Conservation (phyloP, 2,888 invertebrate species). For the Lamellibrachia columna region DNA sequence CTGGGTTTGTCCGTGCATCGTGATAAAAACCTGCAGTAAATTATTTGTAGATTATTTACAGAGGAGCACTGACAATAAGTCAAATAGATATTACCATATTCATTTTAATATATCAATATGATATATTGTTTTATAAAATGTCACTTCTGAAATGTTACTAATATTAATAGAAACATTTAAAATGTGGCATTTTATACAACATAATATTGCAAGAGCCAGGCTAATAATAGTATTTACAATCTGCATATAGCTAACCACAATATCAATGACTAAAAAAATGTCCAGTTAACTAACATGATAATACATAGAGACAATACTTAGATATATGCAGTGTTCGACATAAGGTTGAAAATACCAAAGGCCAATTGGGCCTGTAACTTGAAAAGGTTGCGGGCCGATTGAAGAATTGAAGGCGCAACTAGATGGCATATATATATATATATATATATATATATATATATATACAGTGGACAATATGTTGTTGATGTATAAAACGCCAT, state of each 20-base stretch:
- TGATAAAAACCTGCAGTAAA: constrained; percentile 51
- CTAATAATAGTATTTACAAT: background rate
- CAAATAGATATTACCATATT: background rate
- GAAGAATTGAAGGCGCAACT: too few relatives aligned
- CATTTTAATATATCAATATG: background rate
- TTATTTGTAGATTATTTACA: background rate
- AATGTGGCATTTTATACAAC: background rate
- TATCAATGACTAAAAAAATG: background rate
- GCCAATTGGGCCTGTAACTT: too few relatives aligned
- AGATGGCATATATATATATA: too few relatives aligned
- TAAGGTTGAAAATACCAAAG: too few relatives aligned
- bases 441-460: too few relatives aligned
- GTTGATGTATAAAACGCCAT: too few relatives aligned
- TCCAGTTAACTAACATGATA: background rate
- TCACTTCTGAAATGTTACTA: background rate
- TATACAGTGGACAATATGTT: too few relatives aligned
- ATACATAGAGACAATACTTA: too few relatives aligned
- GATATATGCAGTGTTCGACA: too few relatives aligned
- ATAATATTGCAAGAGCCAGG: background rate
- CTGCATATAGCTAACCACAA: background rate
- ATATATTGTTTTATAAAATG: background rate
- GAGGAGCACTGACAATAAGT: background rate
- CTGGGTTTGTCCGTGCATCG: constrained; percentile 50
- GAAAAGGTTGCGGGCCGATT: too few relatives aligned
- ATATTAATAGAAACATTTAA: background rate